Evolutionary conservation across 37 sponge, comb jelly and placozoan species (phyloP).

Genomic region (Halisarca cf. caerulea): DNA sequence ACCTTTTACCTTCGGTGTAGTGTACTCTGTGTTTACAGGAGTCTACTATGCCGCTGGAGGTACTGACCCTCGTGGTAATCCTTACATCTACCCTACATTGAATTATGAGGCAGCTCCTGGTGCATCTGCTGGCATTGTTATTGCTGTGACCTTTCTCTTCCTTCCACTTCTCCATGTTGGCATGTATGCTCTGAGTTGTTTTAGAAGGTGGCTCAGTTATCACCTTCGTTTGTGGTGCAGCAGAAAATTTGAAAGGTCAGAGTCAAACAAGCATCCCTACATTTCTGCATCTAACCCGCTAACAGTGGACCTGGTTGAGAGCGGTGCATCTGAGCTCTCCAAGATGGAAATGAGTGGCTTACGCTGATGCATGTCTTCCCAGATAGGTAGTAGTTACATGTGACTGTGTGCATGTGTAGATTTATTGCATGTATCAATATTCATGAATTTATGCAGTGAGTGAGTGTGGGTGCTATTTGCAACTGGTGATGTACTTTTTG

Average conservation of each 20-base stretch:
- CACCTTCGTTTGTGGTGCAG: background rate
- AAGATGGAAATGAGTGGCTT: too few species aligned
- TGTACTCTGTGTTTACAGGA: constrained; percentile 53
- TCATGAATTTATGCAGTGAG: too few species aligned
- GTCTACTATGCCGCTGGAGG: constrained; percentile 49
- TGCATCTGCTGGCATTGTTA: constrained; percentile 15
- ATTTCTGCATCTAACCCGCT: too few species aligned
- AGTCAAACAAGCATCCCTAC: too few species aligned
- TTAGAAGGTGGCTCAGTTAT: constrained; percentile 3
- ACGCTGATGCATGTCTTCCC: too few species aligned
- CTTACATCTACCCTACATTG: constrained; percentile 57
- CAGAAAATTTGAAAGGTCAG: too few species aligned
- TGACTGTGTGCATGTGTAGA: too few species aligned
- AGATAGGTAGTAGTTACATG: too few species aligned
- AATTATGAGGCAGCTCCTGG: constrained; percentile 57
- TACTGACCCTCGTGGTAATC: constrained; percentile 49
- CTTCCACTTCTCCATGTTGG: constrained; percentile 56
- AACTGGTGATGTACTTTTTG: too few species aligned
- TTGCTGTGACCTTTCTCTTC: constrained; percentile 30
- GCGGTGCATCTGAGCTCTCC: too few species aligned
- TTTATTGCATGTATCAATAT: too few species aligned
- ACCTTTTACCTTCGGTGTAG: background rate
- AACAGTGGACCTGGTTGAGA: background rate
- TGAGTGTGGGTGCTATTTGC: too few species aligned
- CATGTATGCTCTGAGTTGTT: constrained; percentile 11